Conservation (phyloP, 2,888 invertebrate genomes). For the Agriopis leucophaearia region DNA sequence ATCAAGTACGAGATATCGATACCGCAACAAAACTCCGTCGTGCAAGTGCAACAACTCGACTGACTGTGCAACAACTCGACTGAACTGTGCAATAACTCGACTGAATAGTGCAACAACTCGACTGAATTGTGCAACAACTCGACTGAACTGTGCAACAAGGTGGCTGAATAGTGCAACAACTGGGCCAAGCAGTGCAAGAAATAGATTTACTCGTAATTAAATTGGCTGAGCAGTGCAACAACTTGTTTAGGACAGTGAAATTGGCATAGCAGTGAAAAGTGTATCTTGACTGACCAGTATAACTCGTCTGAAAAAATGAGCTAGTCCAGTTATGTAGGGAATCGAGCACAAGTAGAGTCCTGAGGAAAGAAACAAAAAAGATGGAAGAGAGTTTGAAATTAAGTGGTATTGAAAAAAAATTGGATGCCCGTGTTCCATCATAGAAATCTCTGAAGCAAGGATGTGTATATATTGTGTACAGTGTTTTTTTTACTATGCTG, state of each 20-base stretch:
- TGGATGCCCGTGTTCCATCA: slow-evolving; percentile 12
- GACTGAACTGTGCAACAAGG: not conserved
- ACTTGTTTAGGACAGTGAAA: not conserved
- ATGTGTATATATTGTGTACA: slow-evolving; percentile 32
- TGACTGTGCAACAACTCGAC: slow-evolving; percentile 50
- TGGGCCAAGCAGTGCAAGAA: not conserved
- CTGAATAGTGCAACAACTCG: not conserved
- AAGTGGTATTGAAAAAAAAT: slow-evolving; percentile 1
- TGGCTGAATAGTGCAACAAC: slow-evolving; percentile 1
- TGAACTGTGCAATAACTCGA: not conserved
- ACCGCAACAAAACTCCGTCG: slow-evolving; percentile 80
- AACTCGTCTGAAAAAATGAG: not conserved
- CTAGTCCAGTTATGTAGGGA: not conserved
- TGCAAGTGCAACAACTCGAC: slow-evolving; percentile 83
- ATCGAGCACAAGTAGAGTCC: too few species aligned
- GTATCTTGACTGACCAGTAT: not conserved
- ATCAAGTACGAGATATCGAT: slow-evolving; percentile 87
- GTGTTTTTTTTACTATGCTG: slow-evolving; percentile 12
- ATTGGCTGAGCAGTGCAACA: not conserved
- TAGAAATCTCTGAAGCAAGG: slow-evolving; percentile 5
- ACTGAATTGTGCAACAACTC: not conserved
- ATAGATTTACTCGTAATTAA: not conserved
- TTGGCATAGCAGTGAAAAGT: not conserved
- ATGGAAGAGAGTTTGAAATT: not conserved
- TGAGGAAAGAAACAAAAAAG: not conserved